Base-by-base conservation (phyloP, 2,113 vertebrate species). In the Clarias gariepinus region DNA sequence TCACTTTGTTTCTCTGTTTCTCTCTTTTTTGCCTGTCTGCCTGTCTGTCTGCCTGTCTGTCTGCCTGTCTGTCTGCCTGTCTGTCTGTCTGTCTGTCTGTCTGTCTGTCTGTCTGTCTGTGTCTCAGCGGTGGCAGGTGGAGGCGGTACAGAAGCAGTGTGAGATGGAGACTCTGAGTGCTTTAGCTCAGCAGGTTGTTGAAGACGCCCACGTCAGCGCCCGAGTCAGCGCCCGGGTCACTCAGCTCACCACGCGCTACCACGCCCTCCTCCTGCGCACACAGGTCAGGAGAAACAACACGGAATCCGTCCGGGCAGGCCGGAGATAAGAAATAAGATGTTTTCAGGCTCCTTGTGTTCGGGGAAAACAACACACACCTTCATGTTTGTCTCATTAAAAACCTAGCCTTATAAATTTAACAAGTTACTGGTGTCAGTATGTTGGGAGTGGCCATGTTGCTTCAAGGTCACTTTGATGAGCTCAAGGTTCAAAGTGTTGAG, bases 121-220 rank as follows among this genome's bases (percentile, higher is more conserved):
- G 71, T 16, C 47, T 41, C 91, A 99, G 98, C 96, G 95, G 10
- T 97, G 96, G 95, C 96, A 97, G 6, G 96, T 96, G 86, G 96
- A 96, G 28, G 94, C 96, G 81, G 88, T 94, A 6, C 0, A 94
- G 0, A 95, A 96, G 85, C 97, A 97, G 93, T 95, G 95, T 33
- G 97, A 99, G 81, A 96, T 99, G 2, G 98, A 99, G 79, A 96
- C 96, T 23, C 96, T 99, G 58, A 96, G 96, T 0, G 86, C 95
- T 6, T 90, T 98, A 81, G 97, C 97, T 2, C 97, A 99, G 94
- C 96, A 98, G 93, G 94, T 99, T 81, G 91, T 99, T 87, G 97
- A 99, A 23, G 97, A 98, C 92, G 96, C 93, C 87, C 96, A 96
- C 47, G 95, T 96, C 90, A 95, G 94, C 85, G 96, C 96, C 90